These are phyloP conservation scores for Scaeva pyrastri DNA, from an alignment of 2,888 invertebrate genomes.

Conservation along the genomic window DNA sequence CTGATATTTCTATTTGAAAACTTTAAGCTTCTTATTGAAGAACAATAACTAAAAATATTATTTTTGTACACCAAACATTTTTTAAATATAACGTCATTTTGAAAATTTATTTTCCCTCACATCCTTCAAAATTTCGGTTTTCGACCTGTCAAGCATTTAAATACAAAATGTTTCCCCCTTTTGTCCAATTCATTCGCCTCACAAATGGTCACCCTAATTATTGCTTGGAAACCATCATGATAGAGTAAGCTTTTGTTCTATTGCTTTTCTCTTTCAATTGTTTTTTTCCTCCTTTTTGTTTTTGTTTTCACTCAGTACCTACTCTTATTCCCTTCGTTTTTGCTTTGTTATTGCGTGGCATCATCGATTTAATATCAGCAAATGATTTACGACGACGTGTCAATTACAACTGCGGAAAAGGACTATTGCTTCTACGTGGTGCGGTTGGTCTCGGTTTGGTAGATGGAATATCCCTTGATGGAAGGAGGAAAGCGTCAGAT, in stretches of 20 bases:
- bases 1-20: too few species aligned
- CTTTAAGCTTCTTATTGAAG: too few species aligned
- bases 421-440: conserved; percentile 62
- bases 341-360: conserved; percentile 68
- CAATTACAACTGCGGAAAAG: conserved; percentile 75
- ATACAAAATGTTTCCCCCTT: too few species aligned
- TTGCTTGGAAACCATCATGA: background rate
- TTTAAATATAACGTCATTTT: too few species aligned
- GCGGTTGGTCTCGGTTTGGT: conserved; percentile 7
- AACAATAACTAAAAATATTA: too few species aligned
- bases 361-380: conserved; percentile 74
- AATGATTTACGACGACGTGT: conserved; percentile 76
- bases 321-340: conserved; percentile 37
- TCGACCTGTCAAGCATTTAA: too few species aligned
- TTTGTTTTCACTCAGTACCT: conserved; percentile 8
- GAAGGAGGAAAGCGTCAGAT: conserved; percentile 5
- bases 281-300: conserved; percentile 42
- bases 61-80: too few species aligned
- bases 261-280: conserved; percentile 41
- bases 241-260: conserved; percentile 24
- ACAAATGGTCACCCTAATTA: background rate
- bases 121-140: too few species aligned
- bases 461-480: conserved; percentile 17
- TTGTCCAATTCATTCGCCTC: background rate
- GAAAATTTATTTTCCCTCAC: too few species aligned